Percentiles rank a stretch among this genome's conserved stretches.
These are phyloP conservation scores for Cryptus armator DNA, from an alignment of 2,888 invertebrate species.

Conservation along the genomic window DNA sequence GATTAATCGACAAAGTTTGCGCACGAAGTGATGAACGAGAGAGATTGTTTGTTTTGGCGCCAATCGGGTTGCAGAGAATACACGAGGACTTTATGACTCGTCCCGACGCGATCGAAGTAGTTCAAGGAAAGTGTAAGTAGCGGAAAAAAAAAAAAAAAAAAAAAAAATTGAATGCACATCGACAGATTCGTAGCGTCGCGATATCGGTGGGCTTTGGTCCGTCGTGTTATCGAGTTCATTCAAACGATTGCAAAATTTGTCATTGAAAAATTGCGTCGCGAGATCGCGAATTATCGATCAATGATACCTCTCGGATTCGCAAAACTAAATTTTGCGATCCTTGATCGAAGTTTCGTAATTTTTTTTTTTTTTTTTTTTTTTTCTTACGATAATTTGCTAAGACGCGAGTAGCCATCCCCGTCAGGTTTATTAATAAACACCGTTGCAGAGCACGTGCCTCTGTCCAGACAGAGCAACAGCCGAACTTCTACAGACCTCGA, in stretches of 20 bases:
- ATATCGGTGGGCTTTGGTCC: neutral
- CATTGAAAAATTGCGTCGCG: neutral
- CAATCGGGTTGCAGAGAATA: constrained; percentile 36
- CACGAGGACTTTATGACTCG: constrained; percentile 8
- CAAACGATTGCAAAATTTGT: neutral
- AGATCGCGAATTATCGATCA: neutral
- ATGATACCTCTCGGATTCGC: neutral
- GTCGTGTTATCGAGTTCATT: neutral
- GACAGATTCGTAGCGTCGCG: neutral
- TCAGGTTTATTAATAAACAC: constrained; percentile 83
- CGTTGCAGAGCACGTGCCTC: constrained; percentile 70
- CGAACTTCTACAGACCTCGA: constrained; percentile 35
- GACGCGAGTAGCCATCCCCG: constrained; percentile 77
- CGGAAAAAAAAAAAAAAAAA: neutral
- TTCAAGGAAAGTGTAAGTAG: neutral
- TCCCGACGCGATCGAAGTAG: constrained; percentile 17
- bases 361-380: constrained; percentile 40
- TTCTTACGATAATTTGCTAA: constrained; percentile 68
- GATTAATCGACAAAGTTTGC: neutral
- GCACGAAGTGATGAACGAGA: neutral
- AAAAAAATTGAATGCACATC: neutral
- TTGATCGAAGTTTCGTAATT: constrained; percentile 3
- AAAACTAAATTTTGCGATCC: constrained; percentile 5
- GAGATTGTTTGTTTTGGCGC: constrained; percentile 59
- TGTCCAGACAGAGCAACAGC: constrained; percentile 51